Base-by-base conservation (phyloP, 2,888 invertebrate species). In the Amphiduros pacificus region DNA sequence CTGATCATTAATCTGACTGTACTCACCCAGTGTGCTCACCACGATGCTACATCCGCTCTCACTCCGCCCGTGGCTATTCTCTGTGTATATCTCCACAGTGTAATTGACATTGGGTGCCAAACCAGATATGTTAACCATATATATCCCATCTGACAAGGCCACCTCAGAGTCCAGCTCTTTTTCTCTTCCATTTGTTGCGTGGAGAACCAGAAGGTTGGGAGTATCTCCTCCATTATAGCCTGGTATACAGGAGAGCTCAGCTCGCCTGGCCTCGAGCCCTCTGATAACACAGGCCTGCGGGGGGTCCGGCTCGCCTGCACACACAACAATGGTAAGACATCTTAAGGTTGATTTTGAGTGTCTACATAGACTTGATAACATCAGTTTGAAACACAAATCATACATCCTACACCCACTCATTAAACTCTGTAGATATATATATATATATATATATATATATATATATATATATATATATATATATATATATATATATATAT, bases 141-240 rank as follows among this genome's bases (percentile, higher is more conserved):
- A 40, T 14, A 26, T 14, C 9, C 6, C 22, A 24, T 53, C 53
- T 20, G 53, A 41, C 28, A 32, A 41, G 5, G 26, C 40, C 40
- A 55, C 40, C 55, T 41, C 26, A 5, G 40, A 28, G 9, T 53
- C 53, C n/a, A 14, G 53, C 6, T 32, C 11, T 17, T 36, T 36
- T 36, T 36, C 36, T 9, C 14, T 36, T 14, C 11, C 36, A 36
- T 9, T 17, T 4, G 9, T 9, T 4, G 31, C 27, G 9, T 41
- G 5, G 9, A 9, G 31, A 27, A 11, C 9, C 5, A 26, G 14
- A 27, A 11, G 22, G 6, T 5, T 9, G 9, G 41, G 22, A 11
- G 24, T 20, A 4, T 5, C 59, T 9, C 62, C 62, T 24, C 62
- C 62, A 49, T 44, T 26, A 29, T 59, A 62, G 4, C 62, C 62